A percentile compares a stretch with the other conserved stretches of the same genome.
These are phyloP conservation scores for Willisornis vidua DNA, from an alignment of 2,113 vertebrate species.

Conservation along the genomic window DNA sequence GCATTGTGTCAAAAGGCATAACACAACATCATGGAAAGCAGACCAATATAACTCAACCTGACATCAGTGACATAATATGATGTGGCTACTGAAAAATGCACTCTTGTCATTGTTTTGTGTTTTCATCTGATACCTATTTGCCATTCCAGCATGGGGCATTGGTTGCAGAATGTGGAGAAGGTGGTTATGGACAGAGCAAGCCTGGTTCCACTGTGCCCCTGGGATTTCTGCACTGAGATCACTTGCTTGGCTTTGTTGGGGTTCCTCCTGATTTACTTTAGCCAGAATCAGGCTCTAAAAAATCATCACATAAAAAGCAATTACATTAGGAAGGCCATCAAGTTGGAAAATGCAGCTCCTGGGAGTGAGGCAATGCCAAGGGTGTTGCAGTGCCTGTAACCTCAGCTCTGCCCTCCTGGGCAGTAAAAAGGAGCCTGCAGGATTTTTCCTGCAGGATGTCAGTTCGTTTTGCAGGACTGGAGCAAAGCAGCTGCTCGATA, in stretches of 20 bases:
- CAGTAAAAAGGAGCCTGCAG: conserved; percentile 10
- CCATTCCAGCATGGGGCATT: neutral
- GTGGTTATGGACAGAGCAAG: neutral
- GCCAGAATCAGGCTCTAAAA: conserved; percentile 2
- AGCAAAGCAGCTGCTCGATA: conserved; percentile 55
- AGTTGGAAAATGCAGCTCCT: conserved; percentile 38
- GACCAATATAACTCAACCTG: conserved; percentile 55
- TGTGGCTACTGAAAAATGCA: conserved; percentile 63
- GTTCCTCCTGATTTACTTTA: neutral
- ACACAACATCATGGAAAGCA: conserved; percentile 53
- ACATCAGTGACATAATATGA: conserved; percentile 62
- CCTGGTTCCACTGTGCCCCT: neutral
- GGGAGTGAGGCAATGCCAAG: conserved; percentile 40
- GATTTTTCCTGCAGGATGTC: conserved; percentile 51
- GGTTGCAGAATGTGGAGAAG: neutral
- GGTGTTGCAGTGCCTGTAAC: conserved; percentile 18
- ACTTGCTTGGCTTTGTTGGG: neutral
- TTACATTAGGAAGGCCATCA: conserved; percentile 42
- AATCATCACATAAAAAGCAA: conserved; percentile 35
- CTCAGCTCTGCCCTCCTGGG: conserved; percentile 47
- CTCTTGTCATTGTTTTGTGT: conserved; percentile 45
- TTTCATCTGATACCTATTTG: conserved; percentile 14
- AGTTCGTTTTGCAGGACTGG: conserved; percentile 35
- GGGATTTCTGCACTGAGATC: neutral
- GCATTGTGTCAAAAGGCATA: conserved; percentile 66